These are phyloP conservation scores for Erpornis zantholeuca DNA, from an alignment of 2,113 vertebrate genomes.

Conservation along the genomic window DNA sequence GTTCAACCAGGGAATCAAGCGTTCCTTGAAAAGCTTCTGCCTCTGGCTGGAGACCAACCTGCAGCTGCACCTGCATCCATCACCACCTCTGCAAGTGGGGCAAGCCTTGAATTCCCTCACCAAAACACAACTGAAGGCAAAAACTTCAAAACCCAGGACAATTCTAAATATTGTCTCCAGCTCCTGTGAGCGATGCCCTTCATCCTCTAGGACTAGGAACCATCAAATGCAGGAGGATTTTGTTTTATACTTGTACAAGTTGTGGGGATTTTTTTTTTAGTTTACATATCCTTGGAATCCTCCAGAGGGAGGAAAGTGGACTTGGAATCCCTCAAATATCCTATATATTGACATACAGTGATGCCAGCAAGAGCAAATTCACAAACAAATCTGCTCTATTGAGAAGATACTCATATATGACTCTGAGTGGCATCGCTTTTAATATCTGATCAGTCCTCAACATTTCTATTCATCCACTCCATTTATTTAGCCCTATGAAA, in stretches of 20 bases:
- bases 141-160: not conserved
- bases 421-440: not conserved
- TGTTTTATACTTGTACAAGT: not conserved
- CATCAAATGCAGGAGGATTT: not conserved
- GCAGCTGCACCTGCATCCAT: not conserved
- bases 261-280: too few relatives aligned
- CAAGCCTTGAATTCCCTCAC: not conserved
- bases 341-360: not conserved
- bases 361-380: not conserved
- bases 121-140: not conserved
- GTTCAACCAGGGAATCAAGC: not conserved
- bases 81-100: not conserved
- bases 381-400: not conserved
- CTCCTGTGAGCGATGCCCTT: accelerated
- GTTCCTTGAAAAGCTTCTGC: not conserved
- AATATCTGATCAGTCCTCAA: not conserved
- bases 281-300: not conserved
- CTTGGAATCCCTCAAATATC: not conserved
- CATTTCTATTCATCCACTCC: not conserved
- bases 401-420: not conserved
- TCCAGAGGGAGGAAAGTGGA: not conserved
- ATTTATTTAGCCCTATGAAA: not conserved
- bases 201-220: not conserved
- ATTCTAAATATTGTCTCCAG: not conserved
- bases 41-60: not conserved